A percentile compares a stretch with the other conserved stretches of the same genome.
Evolutionary conservation across 2,797 vertebrate genomes (phyloP).

Genomic region (Todus mexicanus): DNA sequence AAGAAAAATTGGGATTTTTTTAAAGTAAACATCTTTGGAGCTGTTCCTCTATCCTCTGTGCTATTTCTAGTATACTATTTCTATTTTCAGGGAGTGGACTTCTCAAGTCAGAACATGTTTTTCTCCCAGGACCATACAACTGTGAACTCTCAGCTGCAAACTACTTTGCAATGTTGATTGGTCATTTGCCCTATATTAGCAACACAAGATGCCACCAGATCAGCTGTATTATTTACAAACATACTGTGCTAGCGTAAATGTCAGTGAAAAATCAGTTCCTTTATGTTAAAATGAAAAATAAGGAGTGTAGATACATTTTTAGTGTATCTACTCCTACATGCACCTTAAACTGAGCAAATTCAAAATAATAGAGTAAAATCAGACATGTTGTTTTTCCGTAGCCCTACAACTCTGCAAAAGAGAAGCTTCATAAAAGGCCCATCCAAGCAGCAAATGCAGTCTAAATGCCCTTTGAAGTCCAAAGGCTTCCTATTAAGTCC

Average conservation of each 20-base stretch:
- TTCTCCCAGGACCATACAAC: not conserved
- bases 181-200: not conserved
- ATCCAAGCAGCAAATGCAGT: slow-evolving; percentile 36
- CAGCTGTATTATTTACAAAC: not conserved
- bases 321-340: not conserved
- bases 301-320: not conserved
- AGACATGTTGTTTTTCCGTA: not conserved
- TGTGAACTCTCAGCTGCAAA: not conserved
- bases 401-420: not conserved
- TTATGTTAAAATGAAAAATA: not conserved
- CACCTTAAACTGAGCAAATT: not conserved
- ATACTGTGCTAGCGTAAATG: fast-evolving
- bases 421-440: slow-evolving; percentile 27
- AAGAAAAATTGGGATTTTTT: not conserved
- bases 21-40: not conserved
- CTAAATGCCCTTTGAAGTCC: slow-evolving; percentile 24
- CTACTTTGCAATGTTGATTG: not conserved
- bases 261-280: not conserved
- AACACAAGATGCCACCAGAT: not conserved
- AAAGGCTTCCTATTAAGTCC: not conserved
- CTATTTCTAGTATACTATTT: not conserved
- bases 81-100: not conserved
- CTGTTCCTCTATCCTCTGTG: not conserved
- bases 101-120: not conserved
- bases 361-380: not conserved